A percentile compares a stretch with the other conserved stretches of the same genome.
Evolutionary conservation across 2,888 invertebrate genomes (phyloP).

Genomic region (Julus scanicus): DNA sequence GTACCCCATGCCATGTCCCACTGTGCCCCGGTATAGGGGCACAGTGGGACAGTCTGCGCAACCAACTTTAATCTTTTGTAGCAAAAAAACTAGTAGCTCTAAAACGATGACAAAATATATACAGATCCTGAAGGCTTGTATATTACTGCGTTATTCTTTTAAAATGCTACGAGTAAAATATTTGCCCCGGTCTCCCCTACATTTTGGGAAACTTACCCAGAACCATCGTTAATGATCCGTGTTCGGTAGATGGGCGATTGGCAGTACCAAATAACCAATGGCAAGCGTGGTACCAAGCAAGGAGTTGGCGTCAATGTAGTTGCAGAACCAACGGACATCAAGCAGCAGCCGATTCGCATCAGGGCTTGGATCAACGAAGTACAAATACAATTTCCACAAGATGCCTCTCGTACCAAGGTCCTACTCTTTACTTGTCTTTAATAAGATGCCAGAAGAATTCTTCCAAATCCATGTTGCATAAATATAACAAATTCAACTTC

Average conservation of each 20-base stretch:
- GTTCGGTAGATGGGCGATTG: slow-evolving; percentile 57
- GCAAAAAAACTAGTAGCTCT: no score
- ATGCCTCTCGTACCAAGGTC: slow-evolving; percentile 58
- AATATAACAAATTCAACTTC: not conserved
- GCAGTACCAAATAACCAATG: slow-evolving; percentile 55
- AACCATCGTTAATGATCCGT: not conserved
- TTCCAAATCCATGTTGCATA: no score
- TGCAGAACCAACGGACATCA: slow-evolving; percentile 59
- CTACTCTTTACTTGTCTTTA: not conserved
- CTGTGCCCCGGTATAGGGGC: no score
- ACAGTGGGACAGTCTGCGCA: no score
- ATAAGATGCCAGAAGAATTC: no score
- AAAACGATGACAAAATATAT: no score
- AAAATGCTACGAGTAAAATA: no score
- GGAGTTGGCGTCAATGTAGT: slow-evolving; percentile 59
- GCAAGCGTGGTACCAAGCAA: slow-evolving; percentile 44
- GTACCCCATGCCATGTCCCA: no score
- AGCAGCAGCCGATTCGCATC: slow-evolving; percentile 60
- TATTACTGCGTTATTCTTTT: no score
- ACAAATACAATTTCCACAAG: slow-evolving; percentile 59
- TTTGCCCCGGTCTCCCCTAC: no score
- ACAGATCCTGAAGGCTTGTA: no score
- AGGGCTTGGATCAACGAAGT: slow-evolving; percentile 60
- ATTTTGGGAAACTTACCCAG: not conserved
- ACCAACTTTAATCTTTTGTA: no score